These are phyloP conservation scores for Pachydiplax longipennis DNA, from an alignment of 2,888 invertebrate species.

Conservation along the genomic window DNA sequence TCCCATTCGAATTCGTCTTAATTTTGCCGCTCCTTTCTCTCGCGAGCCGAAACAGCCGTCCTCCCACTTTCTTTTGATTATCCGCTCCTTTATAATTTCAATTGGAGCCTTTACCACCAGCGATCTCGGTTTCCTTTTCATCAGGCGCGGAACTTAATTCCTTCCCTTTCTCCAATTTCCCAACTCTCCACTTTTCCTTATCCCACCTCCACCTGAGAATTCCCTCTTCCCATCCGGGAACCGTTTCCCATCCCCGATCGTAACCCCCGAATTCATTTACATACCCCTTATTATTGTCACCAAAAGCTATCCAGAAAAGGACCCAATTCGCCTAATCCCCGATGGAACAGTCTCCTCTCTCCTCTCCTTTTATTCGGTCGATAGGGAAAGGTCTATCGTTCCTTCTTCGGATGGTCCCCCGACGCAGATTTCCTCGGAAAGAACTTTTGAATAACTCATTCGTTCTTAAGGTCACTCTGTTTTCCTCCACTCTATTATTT, in stretches of 20 bases:
- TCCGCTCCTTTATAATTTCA: not conserved
- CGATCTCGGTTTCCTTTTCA: not conserved
- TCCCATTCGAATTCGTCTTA: not conserved
- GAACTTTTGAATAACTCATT: not conserved
- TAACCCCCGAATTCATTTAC: not conserved
- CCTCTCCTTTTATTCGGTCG: not conserved
- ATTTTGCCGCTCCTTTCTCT: not conserved
- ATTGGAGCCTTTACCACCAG: not conserved
- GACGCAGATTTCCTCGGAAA: not conserved
- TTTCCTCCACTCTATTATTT: too few relatives aligned
- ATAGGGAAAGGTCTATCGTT: not conserved
- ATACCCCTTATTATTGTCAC: conserved; percentile 36
- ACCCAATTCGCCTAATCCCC: conserved; percentile 32
- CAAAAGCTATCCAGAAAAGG: conserved; percentile 2
- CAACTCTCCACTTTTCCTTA: not conserved
- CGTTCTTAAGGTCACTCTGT: not conserved
- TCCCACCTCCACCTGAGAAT: not conserved
- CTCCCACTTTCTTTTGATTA: not conserved
- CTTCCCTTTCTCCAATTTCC: not conserved
- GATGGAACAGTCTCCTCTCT: not conserved
- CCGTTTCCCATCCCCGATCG: not conserved
- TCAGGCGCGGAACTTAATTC: not conserved
- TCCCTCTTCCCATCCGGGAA: not conserved
- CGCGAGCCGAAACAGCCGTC: not conserved
- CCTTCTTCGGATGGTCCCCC: not conserved